These are phyloP conservation scores for Smutsia gigantea DNA, from an alignment of 2,797 vertebrate genomes.

Conservation along the genomic window DNA sequence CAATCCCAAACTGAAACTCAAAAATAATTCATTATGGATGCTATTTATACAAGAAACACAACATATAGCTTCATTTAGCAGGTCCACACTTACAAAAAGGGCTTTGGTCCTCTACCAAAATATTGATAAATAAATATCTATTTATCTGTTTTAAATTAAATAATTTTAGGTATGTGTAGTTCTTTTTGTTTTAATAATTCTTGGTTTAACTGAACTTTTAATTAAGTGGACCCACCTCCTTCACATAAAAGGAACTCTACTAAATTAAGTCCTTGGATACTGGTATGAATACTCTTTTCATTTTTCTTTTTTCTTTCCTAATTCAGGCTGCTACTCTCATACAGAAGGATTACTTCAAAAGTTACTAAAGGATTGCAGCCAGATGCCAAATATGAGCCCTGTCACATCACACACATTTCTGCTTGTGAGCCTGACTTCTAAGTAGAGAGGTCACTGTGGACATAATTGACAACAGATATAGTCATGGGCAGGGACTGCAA, in stretches of 20 bases:
- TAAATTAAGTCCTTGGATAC: background rate
- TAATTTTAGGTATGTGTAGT: background rate
- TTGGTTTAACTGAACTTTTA: background rate
- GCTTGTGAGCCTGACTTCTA: background rate
- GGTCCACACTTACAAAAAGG: background rate
- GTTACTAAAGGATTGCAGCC: background rate
- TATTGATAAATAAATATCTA: background rate
- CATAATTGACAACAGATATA: background rate
- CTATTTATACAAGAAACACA: background rate
- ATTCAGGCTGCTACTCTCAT: slow-evolving; percentile 2
- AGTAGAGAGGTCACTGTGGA: background rate
- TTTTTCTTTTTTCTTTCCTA: background rate
- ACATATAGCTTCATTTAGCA: background rate
- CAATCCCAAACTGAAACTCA: background rate
- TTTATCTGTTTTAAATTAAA: slow-evolving; percentile 1
- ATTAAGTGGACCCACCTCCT: background rate
- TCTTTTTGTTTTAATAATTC: slow-evolving; percentile 28
- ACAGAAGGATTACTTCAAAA: slow-evolving; percentile 7
- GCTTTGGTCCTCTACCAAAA: background rate
- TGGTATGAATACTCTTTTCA: background rate
- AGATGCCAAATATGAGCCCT: background rate
- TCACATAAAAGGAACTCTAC: background rate
- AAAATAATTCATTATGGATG: background rate
- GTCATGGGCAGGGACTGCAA: background rate
- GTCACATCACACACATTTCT: background rate